A percentile compares a stretch with the other conserved stretches of the same genome.
These are phyloP conservation scores for Clavelina lepadiformis DNA, from an alignment of 23 tunicate species.

Conservation along the genomic window DNA sequence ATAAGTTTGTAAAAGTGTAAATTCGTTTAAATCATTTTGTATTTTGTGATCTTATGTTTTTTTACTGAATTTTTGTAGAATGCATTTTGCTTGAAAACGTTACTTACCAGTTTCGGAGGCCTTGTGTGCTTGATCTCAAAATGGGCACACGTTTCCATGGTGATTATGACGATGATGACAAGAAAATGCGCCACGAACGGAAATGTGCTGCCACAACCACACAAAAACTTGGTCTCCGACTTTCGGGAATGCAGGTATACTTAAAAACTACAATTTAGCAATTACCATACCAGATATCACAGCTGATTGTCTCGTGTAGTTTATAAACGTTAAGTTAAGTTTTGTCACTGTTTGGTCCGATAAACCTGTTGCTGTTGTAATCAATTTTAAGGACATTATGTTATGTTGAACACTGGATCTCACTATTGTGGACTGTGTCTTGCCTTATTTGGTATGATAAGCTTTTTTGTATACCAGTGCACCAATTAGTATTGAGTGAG, in stretches of 20 bases:
- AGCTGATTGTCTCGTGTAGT: not conserved
- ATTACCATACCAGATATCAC: not conserved
- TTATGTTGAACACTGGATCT: too few species aligned
- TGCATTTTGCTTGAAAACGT: constrained; percentile 94
- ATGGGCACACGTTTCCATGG: constrained; percentile 96
- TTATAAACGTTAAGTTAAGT: not conserved
- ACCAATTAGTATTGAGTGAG: too few species aligned
- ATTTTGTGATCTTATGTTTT: too few species aligned
- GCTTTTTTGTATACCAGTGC: too few species aligned
- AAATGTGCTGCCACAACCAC: constrained; percentile 85
- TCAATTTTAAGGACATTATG: too few species aligned
- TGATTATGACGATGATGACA: constrained; percentile 72
- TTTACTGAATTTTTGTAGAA: constrained; percentile 38
- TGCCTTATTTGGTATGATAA: too few species aligned
- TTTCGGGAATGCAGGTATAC: constrained; percentile 91
- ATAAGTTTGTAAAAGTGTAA: too few species aligned
- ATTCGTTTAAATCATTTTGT: too few species aligned
- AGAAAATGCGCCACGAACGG: constrained; percentile 52
- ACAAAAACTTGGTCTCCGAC: constrained; percentile 70
- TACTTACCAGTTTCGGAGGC: constrained; percentile 61
- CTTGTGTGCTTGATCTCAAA: constrained; percentile 89
- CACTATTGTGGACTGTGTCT: too few species aligned
- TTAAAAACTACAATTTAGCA: too few species aligned
- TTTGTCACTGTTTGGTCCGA: not conserved
- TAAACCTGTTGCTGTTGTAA: not conserved